Conservation (phyloP, 2,797 vertebrate genomes). For the Silurus lanzhouensis region DNA sequence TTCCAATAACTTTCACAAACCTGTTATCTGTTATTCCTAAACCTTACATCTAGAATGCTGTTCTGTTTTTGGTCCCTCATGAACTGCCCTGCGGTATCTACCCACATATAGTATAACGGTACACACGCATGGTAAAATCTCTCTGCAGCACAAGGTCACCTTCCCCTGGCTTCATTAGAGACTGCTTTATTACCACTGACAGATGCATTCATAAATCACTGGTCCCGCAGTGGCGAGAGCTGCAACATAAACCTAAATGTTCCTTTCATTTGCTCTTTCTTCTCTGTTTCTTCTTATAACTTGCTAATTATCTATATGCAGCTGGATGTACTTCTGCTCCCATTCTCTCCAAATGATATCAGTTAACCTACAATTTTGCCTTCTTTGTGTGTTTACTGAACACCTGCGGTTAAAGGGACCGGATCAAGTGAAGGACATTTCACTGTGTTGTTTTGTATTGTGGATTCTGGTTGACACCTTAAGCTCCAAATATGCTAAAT, state of each 20-base stretch:
- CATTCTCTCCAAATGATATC: neutral
- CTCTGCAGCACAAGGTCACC: conserved; percentile 50
- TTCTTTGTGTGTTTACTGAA: neutral
- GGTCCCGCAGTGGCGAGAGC: conserved; percentile 57
- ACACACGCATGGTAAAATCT: conserved; percentile 39
- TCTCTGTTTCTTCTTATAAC: conserved; percentile 12
- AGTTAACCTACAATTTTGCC: neutral
- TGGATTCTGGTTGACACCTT: neutral
- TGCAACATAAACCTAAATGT: conserved; percentile 63
- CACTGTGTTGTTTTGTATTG: neutral
- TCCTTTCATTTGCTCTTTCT: conserved; percentile 11
- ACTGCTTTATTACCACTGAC: conserved; percentile 69
- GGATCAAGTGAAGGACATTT: neutral
- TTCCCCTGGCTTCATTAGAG: conserved; percentile 68
- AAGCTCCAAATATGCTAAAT: neutral
- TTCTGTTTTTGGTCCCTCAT: neutral
- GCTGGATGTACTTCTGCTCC: conserved; percentile 6
- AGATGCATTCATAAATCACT: conserved; percentile 73
- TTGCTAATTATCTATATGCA: conserved; percentile 24
- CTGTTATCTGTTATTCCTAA: neutral
- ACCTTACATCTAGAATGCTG: neutral
- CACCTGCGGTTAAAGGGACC: neutral
- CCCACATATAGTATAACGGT: neutral
- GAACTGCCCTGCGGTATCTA: conserved; percentile 51
- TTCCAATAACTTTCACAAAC: too few species aligned